Base-by-base conservation (phyloP, 2,797 vertebrate species). In the Rhinella marina region DNA sequence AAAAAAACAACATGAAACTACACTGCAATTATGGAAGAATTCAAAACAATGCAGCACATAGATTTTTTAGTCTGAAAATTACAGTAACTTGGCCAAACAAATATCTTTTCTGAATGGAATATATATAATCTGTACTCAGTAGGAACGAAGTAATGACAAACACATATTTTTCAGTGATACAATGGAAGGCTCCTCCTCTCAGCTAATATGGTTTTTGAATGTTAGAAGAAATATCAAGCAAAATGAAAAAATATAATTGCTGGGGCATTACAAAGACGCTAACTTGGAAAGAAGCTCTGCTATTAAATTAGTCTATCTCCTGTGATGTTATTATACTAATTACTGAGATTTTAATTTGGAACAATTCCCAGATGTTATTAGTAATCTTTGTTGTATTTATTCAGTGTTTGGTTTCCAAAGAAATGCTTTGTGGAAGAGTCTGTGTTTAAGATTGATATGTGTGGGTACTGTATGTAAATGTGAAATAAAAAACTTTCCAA, bases 301-400 rank as follows among this genome's bases (percentile, higher is more conserved):
- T 84, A 88, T 84, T 88, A 88, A 84, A 88, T 88, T 88, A 84
- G 87, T 88, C 87, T 80, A 88, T 88, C 87, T 88, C 87, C 87
- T 84, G 82, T 88, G 87, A 88, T 84, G 82, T 88, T 88, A 88
- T 88, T 88, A 88, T 73, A 84, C 82, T 84, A 88, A 88, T 84
- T 88, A 84, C 87, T 73, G 87, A 81, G 82, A 88, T 88, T 88
- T 88, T 84, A 88, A 88, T 88, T 88, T 88, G 87, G 87, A 88
- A 80, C 75, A 88, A 88, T 88, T 88, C 87, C 87, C 87, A 84
- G 82, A 88, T 88, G 87, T 84, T 88, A 88, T 88, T 88, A 88
- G 75, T 88, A 84, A 84, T 84, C 75, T 88, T 88, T 88, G 82
- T 88, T 84, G 82, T 88, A 84, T 84, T 88, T 88, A 88, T 73